phyloP scores from a whole-genome alignment of 1,140 invertebrate genomes.

The Pseudomyrmex flavicornis region DNA sequence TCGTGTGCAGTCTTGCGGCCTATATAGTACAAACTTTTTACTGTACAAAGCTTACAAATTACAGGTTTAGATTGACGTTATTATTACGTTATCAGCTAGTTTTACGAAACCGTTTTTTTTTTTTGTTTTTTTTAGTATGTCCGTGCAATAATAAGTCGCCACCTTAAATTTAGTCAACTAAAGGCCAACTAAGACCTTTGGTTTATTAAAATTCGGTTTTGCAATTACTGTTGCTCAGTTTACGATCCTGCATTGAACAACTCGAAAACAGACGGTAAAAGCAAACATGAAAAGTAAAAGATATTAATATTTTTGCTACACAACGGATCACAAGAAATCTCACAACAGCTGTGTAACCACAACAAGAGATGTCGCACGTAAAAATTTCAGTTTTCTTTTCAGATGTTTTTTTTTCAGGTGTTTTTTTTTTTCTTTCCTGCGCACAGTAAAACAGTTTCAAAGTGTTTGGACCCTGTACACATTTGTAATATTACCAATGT shows the following conservation, averaged over 20 bases:
- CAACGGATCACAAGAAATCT: conserved; percentile 51
- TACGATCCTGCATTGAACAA: conserved; percentile 2
- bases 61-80: conserved; percentile 66
- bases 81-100: conserved; percentile 59
- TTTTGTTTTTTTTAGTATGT: conserved; percentile 7
- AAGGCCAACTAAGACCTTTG: background rate
- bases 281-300: conserved; percentile 15
- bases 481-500: conserved; percentile 26
- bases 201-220: conserved; percentile 28
- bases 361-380: conserved; percentile 45
- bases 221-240: conserved; percentile 10
- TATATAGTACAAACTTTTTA: conserved; percentile 60
- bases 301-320: conserved; percentile 37
- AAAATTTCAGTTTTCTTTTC: conserved; percentile 38
- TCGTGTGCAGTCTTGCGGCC: conserved; percentile 60
- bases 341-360: conserved; percentile 35
- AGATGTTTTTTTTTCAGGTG: background rate
- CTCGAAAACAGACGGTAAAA: conserved; percentile 32
- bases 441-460: conserved; percentile 59
- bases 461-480: conserved; percentile 67
- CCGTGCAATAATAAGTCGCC: background rate
- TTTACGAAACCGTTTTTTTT: conserved; percentile 31
- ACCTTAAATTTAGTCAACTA: conserved; percentile 32
- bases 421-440: conserved; percentile 12
- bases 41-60: conserved; percentile 69